Base-by-base conservation (phyloP, 2,797 vertebrate genomes). In the Thripadectes ignobilis region DNA sequence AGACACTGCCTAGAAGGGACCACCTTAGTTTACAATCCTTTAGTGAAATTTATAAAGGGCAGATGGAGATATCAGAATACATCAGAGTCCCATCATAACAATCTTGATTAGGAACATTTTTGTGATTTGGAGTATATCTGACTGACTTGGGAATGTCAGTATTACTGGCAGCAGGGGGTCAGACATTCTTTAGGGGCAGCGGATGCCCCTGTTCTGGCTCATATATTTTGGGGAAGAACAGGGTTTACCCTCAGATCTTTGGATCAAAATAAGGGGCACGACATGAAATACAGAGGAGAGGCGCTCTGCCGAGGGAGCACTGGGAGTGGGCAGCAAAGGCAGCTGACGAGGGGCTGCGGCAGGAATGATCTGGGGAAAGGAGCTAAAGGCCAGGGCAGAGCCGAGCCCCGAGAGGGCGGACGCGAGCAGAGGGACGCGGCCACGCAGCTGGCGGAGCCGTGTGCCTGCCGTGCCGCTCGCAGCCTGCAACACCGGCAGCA, bases 401-500 rank as follows among this genome's bases (percentile, higher is more conserved):
- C 7, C 48, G 29, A 59, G 26, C 16, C 43, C 3, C 39, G 26
- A 51, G 11, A 61, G 4, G 10, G 20, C 11, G 10, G 23, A 38
- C 39, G 20, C 54, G 51, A 46, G 29, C 17, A 45, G 71, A 63
- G 27, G 32, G 23, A 15, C 0, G 8, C 58, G 22, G 78, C n/a
- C 61, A 7, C 0, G 11, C 52, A 67, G 61, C 13, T 24, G 30
- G 34, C 49, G 48, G 63, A 32, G 45, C 63, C 10, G 10, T 6
- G 27, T 30, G 30, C 61, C 58, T 14, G 43, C 27, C 0, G 30
- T 20, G 20, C 30, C 73, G 10, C 26, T 46, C 30, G 12, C 0
- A 0, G 3, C 3, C 63, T 19, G 24, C 24, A 2, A 7, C 2
- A 1, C 4, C 24, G 3, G 2, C 5, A 15, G 20, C 41, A 2